Evolutionary conservation across 2,113 vertebrate species (phyloP).

Genomic region (Protobothrops mucrosquamatus): DNA sequence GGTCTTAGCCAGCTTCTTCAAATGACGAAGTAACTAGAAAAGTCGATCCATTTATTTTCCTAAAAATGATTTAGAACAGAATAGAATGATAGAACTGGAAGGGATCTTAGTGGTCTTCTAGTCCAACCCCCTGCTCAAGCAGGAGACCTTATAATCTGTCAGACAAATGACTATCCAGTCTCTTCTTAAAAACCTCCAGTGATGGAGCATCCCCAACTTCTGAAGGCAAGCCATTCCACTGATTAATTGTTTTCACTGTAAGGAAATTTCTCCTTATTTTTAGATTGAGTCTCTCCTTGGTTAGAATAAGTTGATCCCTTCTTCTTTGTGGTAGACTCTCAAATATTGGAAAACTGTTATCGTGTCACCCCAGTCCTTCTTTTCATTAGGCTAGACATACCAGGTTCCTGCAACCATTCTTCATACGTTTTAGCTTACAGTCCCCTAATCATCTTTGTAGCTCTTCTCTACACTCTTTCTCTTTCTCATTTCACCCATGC

Average conservation of each 20-base stretch:
- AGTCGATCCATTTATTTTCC: background rate
- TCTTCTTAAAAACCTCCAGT: background rate
- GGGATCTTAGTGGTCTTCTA: background rate
- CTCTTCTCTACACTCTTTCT: background rate
- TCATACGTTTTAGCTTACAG: background rate
- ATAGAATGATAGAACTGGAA: background rate
- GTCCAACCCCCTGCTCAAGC: background rate
- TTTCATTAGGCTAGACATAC: background rate
- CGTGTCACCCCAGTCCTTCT: background rate
- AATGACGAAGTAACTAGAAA: background rate
- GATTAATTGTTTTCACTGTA: background rate
- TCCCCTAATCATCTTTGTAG: background rate
- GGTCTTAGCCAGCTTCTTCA: background rate
- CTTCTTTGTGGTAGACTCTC: background rate
- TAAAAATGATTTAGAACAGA: background rate
- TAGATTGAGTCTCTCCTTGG: background rate
- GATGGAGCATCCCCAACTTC: background rate
- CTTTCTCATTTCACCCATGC: background rate
- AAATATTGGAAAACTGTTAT: background rate
- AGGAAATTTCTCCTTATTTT: background rate
- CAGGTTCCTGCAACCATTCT: background rate
- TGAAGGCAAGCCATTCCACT: background rate
- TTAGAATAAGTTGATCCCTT: background rate
- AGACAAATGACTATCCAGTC: background rate
- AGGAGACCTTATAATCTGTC: background rate